Base-by-base conservation (phyloP, 2,113 vertebrate species). In the Bombycilla garrulus region DNA sequence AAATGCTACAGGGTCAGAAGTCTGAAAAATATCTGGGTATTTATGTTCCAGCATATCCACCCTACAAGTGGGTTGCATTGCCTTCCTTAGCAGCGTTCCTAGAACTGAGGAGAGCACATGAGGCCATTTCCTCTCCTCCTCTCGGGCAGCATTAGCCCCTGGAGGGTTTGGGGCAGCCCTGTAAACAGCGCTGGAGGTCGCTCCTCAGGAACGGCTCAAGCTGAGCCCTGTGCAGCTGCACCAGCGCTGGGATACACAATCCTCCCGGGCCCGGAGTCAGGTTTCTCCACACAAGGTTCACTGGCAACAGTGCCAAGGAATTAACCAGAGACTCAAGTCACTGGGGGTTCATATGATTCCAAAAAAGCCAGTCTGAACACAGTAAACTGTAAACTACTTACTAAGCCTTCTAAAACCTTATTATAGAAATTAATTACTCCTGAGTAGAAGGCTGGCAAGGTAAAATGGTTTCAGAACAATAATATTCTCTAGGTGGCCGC, bases 251-350 rank as follows among this genome's bases (percentile, higher is more conserved):
- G 45, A 92, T 4, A 56, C 73, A 53, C 45, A 92, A 35, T 33
- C 77, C 81, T 60, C 17, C 73, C 53, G 88, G 72, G 65, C 86
- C 92, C 89, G 88, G 88, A 93, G 86, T 81, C 86, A 56, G 61
- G 73, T 93, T 95, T 89, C 95, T 78, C 73, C 86, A 81, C 65
- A 22, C 44, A 84, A 64, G 69, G 77, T 81, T 96, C 81, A 74
- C 61, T 45, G 77, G 83, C 83, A 95, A 17, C 0, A 0, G 18
- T 65, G 65, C 65, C 83, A 95, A 87, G 81, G 91, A 93, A 89
- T 95, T 95, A 95, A 93, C 65, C 77, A 92, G 53, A 92, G 61
- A 71, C 69, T 69, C n/a, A 9, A 82, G 44, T 79, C 86, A 89
- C 73, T 38, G 72, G 21, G 70, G 44, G 70, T 28, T 89, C 36